Conservation (phyloP, 2,113 vertebrate genomes). For the Malurus cyaneus region DNA sequence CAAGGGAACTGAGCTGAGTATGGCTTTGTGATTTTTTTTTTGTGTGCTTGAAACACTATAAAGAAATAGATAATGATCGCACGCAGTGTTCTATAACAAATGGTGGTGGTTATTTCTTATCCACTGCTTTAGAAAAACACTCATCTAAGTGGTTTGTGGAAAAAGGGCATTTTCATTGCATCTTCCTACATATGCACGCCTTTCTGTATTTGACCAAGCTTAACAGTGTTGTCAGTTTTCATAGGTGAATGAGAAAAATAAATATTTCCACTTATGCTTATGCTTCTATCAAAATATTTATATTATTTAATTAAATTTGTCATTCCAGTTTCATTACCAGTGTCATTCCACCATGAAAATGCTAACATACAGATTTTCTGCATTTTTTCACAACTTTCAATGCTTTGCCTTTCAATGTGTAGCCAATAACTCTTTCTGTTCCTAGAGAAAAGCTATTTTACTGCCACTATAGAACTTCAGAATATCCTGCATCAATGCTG, state of each 20-base stretch:
- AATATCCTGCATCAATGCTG: background rate
- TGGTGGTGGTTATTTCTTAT: constrained; percentile 36
- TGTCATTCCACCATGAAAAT: background rate
- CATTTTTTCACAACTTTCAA: background rate
- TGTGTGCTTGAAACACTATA: constrained; percentile 56
- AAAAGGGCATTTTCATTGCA: constrained; percentile 21
- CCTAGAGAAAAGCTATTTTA: background rate
- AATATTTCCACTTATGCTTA: constrained; percentile 1
- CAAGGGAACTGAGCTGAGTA: constrained; percentile 41
- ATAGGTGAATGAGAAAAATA: constrained; percentile 4
- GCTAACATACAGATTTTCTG: background rate
- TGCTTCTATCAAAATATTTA: constrained; percentile 7
- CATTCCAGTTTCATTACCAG: constrained; percentile 6
- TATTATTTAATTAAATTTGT: constrained; percentile 15
- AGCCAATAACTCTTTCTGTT: background rate
- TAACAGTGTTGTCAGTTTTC: constrained; percentile 15
- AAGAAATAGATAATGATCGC: constrained; percentile 48
- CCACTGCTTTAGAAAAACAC: constrained; percentile 14
- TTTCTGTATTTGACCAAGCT: constrained; percentile 50
- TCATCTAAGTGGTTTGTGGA: background rate
- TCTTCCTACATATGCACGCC: background rate
- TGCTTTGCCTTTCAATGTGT: background rate
- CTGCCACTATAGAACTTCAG: background rate
- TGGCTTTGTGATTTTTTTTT: constrained; percentile 52
- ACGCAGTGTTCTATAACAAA: constrained; percentile 16